A percentile compares a stretch with the other conserved stretches of the same genome.
Conservation (phyloP, 2,888 invertebrate species). For the Eupithecia subumbrata region DNA sequence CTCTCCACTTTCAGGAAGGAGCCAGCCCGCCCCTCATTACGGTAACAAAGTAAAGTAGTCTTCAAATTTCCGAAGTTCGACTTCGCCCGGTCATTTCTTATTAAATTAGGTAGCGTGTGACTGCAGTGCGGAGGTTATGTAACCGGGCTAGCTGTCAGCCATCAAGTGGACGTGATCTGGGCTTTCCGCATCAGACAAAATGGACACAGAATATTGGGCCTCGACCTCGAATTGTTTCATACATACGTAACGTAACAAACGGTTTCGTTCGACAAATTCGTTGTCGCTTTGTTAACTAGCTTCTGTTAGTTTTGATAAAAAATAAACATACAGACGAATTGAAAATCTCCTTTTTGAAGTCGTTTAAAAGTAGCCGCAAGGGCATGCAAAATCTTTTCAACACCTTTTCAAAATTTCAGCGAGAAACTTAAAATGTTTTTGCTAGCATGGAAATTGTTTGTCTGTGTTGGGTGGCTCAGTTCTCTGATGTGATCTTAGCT, state of each 20-base stretch:
- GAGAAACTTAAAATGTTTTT: no score
- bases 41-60: constrained; percentile 25
- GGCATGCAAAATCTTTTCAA: no score
- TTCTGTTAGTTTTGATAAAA: no score
- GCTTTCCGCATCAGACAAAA: constrained; percentile 19
- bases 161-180: constrained; percentile 25
- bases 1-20: constrained; percentile 4
- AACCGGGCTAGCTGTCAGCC: constrained; percentile 27
- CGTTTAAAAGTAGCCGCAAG: not conserved
- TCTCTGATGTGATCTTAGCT: no score
- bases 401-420: no score
- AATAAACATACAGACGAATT: no score
- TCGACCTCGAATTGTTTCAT: not conserved
- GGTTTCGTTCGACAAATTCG: not conserved
- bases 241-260: not conserved
- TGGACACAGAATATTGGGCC: constrained; percentile 18
- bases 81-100: constrained; percentile 22
- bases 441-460: not conserved
- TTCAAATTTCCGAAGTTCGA: constrained; percentile 17
- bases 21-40: constrained; percentile 20
- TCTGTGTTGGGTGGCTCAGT: not conserved
- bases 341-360: not conserved
- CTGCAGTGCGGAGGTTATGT: constrained; percentile 43
- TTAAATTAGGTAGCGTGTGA: constrained; percentile 29
- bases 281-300: not conserved